Percentiles rank a stretch among this genome's conserved stretches.
Evolutionary conservation across 2,113 vertebrate species (phyloP).

Genomic region (rat (Rattus norvegicus)): GRCr8 NC_086036.1:2267501-2268000

Average conservation of each 20-base stretch:
- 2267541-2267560: not conserved
- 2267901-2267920: not conserved
- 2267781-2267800: not conserved
- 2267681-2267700: not conserved
- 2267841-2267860: not conserved
- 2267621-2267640: not conserved
- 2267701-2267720: not conserved
- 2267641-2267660: too few relatives aligned
- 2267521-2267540: not conserved
- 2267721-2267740: not conserved
- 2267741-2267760: not conserved
- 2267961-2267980: conserved; percentile 37
- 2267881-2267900: conserved; percentile 20
- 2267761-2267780: not conserved
- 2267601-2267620: too few relatives aligned
- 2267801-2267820: too few relatives aligned
- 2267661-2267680: not conserved
- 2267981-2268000: conserved; percentile 8
- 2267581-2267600: not conserved
- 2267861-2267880: not conserved
- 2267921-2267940: not conserved
- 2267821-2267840: not conserved
- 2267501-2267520: not conserved
- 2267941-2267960: not conserved
- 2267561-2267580: not conserved